Conservation (phyloP, 2,888 invertebrate genomes). For the Agonum fuliginosum region DNA sequence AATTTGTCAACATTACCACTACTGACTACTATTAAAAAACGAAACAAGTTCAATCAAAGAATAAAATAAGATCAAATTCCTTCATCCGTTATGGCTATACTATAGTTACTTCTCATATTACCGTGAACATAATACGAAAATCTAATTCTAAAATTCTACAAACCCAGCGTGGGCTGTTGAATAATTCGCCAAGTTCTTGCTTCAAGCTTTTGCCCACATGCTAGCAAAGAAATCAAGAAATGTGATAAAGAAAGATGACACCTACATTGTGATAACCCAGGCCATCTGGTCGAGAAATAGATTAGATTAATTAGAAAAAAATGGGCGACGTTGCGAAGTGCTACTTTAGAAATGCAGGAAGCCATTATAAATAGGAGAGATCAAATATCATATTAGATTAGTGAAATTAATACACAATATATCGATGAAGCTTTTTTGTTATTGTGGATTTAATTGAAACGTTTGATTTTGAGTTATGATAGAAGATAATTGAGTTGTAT, state of each 20-base stretch:
- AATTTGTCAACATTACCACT: neutral
- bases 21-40: conserved; percentile 11
- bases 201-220: neutral
- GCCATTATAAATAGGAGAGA: neutral
- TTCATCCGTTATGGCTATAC: conserved; percentile 13
- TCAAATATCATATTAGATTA: conserved; percentile 1
- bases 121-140: conserved; percentile 16
- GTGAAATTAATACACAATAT: conserved; percentile 15
- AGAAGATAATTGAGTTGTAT: conserved; percentile 11
- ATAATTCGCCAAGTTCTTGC: conserved; percentile 16
- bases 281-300: neutral
- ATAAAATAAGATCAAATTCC: conserved; percentile 34
- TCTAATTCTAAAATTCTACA: neutral
- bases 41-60: conserved; percentile 23
- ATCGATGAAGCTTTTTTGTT: neutral
- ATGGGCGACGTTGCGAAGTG: neutral
- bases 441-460: conserved; percentile 19
- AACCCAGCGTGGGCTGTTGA: neutral
- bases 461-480: conserved; percentile 20
- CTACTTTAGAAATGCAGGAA: conserved; percentile 18
- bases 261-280: neutral
- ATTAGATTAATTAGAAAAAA: neutral
- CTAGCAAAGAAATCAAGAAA: neutral
- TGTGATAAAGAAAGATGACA: conserved; percentile 11
- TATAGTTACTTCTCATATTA: conserved; percentile 15